Percentiles rank a stretch among this genome's conserved stretches.
Evolutionary conservation across 92 coral and sea anemone genomes (phyloP).

Genomic region (Zoanthus gigantus): DNA sequence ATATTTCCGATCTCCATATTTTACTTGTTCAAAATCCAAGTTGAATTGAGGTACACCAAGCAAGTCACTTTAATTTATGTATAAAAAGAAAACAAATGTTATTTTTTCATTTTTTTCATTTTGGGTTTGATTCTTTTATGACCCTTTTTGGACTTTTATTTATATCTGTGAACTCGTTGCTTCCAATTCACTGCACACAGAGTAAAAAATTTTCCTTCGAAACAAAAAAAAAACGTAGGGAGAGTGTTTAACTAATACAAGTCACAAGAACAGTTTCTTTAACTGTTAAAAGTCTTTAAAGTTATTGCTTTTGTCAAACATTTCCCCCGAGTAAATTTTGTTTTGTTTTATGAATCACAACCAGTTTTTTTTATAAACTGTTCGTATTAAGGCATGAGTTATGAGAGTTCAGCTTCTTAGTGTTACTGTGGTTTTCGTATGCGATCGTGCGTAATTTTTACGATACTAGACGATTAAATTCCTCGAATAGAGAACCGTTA

Average conservation of each 20-base stretch:
- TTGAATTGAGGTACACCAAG: background rate
- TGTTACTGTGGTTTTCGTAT: too few relatives aligned
- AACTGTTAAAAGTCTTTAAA: too few relatives aligned
- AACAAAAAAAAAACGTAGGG: background rate
- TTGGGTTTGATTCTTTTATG: background rate
- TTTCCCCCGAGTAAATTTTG: background rate
- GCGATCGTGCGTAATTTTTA: background rate
- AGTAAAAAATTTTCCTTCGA: background rate
- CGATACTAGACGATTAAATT: background rate
- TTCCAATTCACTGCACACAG: background rate
- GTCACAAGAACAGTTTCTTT: too few relatives aligned
- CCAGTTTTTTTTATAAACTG: background rate
- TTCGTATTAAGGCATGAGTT: too few relatives aligned
- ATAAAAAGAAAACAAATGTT: background rate
- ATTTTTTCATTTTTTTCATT: background rate
- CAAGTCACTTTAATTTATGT: background rate
- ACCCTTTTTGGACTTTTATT: background rate
- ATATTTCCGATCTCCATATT: too few relatives aligned
- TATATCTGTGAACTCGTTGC: background rate
- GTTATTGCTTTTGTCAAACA: background rate
- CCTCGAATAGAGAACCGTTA: background rate
- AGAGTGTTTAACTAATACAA: background rate
- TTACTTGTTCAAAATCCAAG: background rate
- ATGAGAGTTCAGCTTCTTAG: too few relatives aligned
- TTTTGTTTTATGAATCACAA: slow-evolving; percentile 20